These are phyloP conservation scores for Tolmerus cingulatus DNA, from an alignment of 2,888 invertebrate species.

Conservation along the genomic window DNA sequence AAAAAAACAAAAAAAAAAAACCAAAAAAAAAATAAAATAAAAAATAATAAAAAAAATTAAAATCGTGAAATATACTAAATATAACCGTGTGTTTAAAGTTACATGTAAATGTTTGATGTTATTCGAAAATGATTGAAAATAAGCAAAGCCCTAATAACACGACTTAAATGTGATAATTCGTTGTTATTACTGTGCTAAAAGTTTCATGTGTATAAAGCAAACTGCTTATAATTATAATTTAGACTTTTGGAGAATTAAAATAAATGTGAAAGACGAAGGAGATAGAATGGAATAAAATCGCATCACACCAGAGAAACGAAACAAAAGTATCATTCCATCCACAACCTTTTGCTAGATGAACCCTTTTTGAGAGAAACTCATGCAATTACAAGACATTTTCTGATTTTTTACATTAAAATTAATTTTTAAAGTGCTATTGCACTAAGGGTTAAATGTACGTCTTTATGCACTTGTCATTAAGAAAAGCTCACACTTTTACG, in stretches of 20 bases:
- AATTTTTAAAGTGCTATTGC: conserved; percentile 31
- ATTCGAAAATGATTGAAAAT: conserved; percentile 5
- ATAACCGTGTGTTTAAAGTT: conserved; percentile 23
- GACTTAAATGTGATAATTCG: conserved; percentile 35
- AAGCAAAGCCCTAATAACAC: conserved; percentile 24
- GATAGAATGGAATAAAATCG: background rate
- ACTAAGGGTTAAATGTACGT: conserved; percentile 8
- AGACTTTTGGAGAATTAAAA: background rate
- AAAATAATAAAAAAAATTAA: background rate
- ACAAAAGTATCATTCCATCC: conserved; percentile 48
- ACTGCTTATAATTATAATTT: conserved; percentile 5
- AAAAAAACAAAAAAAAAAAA: background rate
- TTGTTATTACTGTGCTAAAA: conserved; percentile 30
- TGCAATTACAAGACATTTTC: conserved; percentile 25
- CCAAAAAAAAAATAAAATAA: background rate
- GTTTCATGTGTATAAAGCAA: background rate
- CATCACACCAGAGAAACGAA: conserved; percentile 30
- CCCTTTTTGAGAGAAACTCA: conserved; percentile 30
- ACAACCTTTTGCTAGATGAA: conserved; percentile 41
- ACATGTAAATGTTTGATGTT: conserved; percentile 39
- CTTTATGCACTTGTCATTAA: conserved; percentile 35
- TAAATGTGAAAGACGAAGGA: background rate
- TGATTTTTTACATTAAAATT: conserved; percentile 19
- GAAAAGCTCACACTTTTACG: conserved; percentile 43
- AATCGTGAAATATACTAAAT: background rate